phyloP scores from a whole-genome alignment of 2,113 vertebrate genomes.

The Eleginops maclovinus region DNA sequence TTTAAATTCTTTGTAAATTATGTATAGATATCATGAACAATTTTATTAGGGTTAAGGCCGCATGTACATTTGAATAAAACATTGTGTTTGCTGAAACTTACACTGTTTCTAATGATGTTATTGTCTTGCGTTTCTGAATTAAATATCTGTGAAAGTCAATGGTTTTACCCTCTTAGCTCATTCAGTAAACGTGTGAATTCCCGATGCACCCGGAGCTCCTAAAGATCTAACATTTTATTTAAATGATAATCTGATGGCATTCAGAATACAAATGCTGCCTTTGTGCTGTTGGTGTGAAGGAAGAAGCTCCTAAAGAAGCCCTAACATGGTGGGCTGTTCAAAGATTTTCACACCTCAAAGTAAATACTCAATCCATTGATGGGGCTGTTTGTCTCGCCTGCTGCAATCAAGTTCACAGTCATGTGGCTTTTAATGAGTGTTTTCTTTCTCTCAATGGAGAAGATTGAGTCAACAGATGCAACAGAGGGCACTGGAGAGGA shows the following conservation, averaged over 20 bases:
- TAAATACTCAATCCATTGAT: constrained; percentile 78
- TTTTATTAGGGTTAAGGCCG: constrained; percentile 73
- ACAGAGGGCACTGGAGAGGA: constrained; percentile 76
- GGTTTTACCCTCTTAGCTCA: constrained; percentile 35
- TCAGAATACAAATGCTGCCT: constrained; percentile 64
- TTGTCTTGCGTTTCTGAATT: constrained; percentile 28
- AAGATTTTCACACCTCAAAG: constrained; percentile 81
- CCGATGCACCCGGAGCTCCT: neutral
- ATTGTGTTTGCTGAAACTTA: constrained; percentile 63
- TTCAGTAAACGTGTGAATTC: constrained; percentile 55
- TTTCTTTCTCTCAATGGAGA: constrained; percentile 78
- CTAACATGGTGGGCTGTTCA: constrained; percentile 73
- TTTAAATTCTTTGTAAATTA: constrained; percentile 78
- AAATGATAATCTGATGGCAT: constrained; percentile 69
- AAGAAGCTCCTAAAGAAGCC: constrained; percentile 65
- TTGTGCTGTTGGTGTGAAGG: constrained; percentile 74
- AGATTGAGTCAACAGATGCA: constrained; percentile 84
- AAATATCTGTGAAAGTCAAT: constrained; percentile 9
- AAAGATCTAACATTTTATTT: constrained; percentile 75
- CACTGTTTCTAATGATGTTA: constrained; percentile 28
- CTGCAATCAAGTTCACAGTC: constrained; percentile 87
- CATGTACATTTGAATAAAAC: constrained; percentile 86
- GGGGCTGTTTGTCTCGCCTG: constrained; percentile 70
- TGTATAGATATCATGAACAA: constrained; percentile 76
- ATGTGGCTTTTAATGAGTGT: constrained; percentile 82